Evolutionary conservation across 2,797 vertebrate species (phyloP).

Genomic region (Melopsittacus undulatus): DNA sequence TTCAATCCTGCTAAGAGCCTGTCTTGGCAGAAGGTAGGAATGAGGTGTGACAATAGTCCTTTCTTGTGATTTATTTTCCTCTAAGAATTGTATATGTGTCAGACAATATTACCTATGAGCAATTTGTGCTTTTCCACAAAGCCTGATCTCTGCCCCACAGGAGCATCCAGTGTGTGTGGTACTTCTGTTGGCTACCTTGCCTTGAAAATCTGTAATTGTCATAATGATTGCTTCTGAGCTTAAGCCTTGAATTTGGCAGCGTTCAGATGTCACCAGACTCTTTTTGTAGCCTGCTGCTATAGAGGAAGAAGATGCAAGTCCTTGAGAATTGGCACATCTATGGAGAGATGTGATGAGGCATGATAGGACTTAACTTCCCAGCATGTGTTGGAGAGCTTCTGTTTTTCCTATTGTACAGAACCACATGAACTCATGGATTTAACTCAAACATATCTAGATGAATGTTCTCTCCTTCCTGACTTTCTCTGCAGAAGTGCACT

Average conservation of each 20-base stretch:
- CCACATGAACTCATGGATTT: background rate
- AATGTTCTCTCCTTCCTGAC: background rate
- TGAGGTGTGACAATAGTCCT: background rate
- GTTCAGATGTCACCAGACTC: background rate
- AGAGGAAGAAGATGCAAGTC: background rate
- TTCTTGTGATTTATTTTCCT: constrained; percentile 13
- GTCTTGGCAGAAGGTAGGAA: background rate
- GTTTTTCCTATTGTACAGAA: background rate
- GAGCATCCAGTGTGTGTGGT: background rate
- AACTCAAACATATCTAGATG: background rate
- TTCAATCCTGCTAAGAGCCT: background rate
- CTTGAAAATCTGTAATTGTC: background rate
- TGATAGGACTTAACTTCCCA: background rate
- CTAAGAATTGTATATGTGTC: background rate
- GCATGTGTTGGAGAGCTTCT: fast-evolving
- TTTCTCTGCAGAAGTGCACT: background rate
- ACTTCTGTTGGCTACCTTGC: background rate
- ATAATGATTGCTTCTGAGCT: background rate
- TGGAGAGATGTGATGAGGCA: background rate
- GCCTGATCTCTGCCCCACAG: background rate
- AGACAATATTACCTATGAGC: background rate
- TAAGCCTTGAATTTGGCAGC: background rate
- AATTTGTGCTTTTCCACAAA: background rate
- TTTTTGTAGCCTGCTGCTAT: background rate
- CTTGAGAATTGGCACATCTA: background rate